Base-by-base conservation (phyloP, 2,797 vertebrate species). In the Thaleichthys pacificus region DNA sequence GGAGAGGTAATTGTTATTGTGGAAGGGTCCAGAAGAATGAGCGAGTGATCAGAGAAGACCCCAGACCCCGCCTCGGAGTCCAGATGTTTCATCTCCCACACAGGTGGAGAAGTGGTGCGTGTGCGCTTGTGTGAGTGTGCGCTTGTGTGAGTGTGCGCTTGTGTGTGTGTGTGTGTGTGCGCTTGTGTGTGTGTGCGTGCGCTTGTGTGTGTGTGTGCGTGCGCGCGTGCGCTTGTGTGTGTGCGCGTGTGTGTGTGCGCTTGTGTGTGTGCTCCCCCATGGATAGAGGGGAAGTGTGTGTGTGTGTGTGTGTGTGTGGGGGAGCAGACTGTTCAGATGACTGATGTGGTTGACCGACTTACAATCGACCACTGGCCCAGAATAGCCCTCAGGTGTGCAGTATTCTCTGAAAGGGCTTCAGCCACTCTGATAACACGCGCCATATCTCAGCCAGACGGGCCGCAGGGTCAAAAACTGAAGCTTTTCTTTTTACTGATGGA, bases 11-110 rank as follows among this genome's bases (percentile, higher is more conserved):
- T 61, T 38, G 62, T 35, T 42, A 35, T n/a, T 38, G 5, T 38
- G 61, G 61, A 62, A 62, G 61, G 61, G 17, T 62, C 61, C 61
- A 24, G 58, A 61, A 12, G 58, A 61, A 61, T 24, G 58, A 24
- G 21, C 21, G 22, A 8, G 8, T 4, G 22, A 61, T 61, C 58
- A 24, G 24, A 14, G 3, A 24, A 61, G 21, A 24, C 24, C 62
- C 62, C 12, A n/a, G n/a, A 24, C 21, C 62, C 62, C 12, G 38
- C 22, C 8, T 3, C 26, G 14, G n/a, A 24, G 47, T 28, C 65
- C 65, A 66, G 47, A 49, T 66, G 65, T 42, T 66, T 66, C 65
- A 22, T 15, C 30, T 70, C 35, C 11, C 22, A 14, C 4, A 17
- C 57, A 3, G 8, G 57, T 14, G n/a, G 64, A 21, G 22, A 49